phyloP scores from a whole-genome alignment of 1,140 invertebrate genomes.

The Aphelinus certus region DNA sequence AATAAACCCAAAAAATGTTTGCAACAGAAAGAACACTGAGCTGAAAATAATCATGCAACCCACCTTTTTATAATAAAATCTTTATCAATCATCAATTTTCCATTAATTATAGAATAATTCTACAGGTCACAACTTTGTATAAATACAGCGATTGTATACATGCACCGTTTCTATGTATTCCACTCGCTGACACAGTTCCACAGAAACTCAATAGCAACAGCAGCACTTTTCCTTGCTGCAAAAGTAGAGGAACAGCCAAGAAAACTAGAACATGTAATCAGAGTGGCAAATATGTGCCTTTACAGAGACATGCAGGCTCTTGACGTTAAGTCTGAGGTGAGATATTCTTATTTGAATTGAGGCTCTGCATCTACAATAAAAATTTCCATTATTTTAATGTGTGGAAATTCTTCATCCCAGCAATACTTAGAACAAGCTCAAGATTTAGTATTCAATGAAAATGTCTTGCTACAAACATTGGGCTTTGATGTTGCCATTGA shows the following conservation, averaged over 20 bases:
- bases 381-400: neutral
- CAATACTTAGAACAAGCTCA: conserved; percentile 80
- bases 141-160: conserved; percentile 97
- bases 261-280: conserved; percentile 95
- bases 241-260: conserved; percentile 97
- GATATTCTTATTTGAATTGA: conserved; percentile 19
- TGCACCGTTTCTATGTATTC: conserved; percentile 97
- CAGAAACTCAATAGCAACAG: conserved; percentile 82
- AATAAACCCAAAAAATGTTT: too few relatives aligned
- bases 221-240: conserved; percentile 92
- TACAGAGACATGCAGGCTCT: conserved; percentile 71
- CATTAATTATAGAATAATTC: neutral
- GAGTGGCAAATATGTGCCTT: conserved; percentile 86
- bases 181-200: conserved; percentile 89
- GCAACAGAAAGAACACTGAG: too few relatives aligned
- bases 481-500: conserved; percentile 97
- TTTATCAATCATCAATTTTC: too few relatives aligned
- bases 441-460: conserved; percentile 95
- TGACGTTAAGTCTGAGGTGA: conserved; percentile 78
- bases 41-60: too few relatives aligned
- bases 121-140: conserved; percentile 87
- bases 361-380: conserved; percentile 6
- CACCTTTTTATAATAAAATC: too few relatives aligned
- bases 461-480: conserved; percentile 93
- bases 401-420: conserved; percentile 68